Base-by-base conservation (phyloP, 1,140 invertebrate genomes). In the Amyelois transitella region DNA sequence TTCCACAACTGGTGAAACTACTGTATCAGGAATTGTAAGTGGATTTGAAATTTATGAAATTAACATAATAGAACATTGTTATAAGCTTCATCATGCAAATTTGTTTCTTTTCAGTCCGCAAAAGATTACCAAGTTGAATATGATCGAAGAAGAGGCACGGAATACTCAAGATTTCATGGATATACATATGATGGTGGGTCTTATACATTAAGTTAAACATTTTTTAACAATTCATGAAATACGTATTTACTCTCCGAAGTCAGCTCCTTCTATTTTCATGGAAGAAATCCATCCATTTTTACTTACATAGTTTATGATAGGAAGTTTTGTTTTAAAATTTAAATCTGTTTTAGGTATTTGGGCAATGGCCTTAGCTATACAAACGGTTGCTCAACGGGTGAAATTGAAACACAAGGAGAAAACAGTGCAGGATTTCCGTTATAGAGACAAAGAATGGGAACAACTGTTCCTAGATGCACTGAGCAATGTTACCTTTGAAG, bases 121-220 rank as follows among this genome's bases (percentile, higher is more conserved):
- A 92, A 94, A 60, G 94, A 98, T 77, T 99, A 99, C 82, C 91
- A 93, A 64, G 86, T 91, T 8, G 93, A 97, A 78, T 98, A 99
- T 80, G 92, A 98, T 64, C 90, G 92, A 6, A 85, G 93, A 59
- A 90, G 96, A 50, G 94, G 94, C 4, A 73, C 83, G 0, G 95
- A 97, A 71, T 98, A 97, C 82, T 98, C 96, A 12, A 92, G 96
- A 48, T 99, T 98, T 81, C 97, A 99, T 79, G 98, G 97, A 0
- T 99, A 99, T 81, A 97, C 97, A 10, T 99, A 99, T 86, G 98
- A 99, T 83, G 97, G 95, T 80, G 65, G 67, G 64, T 43, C 0
- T 20, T 48, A 6, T 28, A 28, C 25, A 28, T 28, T 28, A 28
- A 28, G 12, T 28, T 6, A 28, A 28, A 28, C 12, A 12, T 28